A percentile compares a stretch with the other conserved stretches of the same genome.
These are phyloP conservation scores for Petrolisthes cinctipes DNA, from an alignment of 2,888 invertebrate species.

Conservation along the genomic window DNA sequence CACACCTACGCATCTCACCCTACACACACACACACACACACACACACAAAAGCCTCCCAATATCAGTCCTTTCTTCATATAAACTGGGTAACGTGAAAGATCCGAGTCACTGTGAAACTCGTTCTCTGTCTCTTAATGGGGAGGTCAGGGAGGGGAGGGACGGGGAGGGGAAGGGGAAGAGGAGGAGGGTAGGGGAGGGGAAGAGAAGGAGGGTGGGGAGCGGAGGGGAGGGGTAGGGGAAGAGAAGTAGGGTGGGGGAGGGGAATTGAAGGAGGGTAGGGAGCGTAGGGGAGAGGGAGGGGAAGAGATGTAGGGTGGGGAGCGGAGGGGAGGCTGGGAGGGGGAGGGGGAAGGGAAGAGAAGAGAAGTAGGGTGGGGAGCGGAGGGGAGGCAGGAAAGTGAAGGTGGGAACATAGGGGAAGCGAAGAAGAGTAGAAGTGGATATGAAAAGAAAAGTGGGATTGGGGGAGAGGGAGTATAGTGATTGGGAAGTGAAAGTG, in stretches of 20 bases:
- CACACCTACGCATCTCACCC: too few species aligned
- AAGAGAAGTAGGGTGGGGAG: background rate
- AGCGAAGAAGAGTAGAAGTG: conserved; percentile 30
- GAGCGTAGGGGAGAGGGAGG: background rate
- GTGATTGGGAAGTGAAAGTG: background rate
- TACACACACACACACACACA: conserved; percentile 23
- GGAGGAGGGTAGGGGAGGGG: background rate
- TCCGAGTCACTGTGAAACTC: too few species aligned
- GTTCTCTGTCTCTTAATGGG: background rate
- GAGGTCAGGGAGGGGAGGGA: background rate
- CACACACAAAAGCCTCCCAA: background rate
- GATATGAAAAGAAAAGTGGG: background rate
- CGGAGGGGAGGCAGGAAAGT: background rate
- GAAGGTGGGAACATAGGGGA: conserved; percentile 7
- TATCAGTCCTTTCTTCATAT: background rate
- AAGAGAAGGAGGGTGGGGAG: background rate
- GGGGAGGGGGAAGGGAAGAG: background rate
- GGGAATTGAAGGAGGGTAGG: background rate
- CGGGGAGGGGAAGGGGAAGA: background rate
- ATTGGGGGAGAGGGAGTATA: background rate
- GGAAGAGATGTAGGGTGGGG: background rate
- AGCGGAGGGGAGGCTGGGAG: background rate
- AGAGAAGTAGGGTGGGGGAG: background rate
- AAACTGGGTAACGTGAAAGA: background rate
- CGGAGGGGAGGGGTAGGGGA: background rate